Conservation (phyloP, 2,797 vertebrate genomes). For the Margarornis squamiger region DNA sequence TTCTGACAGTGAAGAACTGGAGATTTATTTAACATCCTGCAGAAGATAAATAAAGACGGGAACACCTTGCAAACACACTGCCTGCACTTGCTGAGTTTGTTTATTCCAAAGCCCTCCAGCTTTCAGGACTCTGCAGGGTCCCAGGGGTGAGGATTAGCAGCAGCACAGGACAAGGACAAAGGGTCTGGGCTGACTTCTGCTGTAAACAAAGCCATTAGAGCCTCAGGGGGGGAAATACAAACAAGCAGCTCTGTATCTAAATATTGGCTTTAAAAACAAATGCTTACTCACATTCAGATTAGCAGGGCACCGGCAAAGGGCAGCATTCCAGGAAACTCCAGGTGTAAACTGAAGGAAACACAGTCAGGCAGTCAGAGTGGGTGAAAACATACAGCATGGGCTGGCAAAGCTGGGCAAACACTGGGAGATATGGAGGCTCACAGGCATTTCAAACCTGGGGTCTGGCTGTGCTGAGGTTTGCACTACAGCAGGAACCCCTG, state of each 20-base stretch:
- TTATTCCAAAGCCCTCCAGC: background rate
- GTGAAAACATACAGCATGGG: rapidly evolving
- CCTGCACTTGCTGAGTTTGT: background rate
- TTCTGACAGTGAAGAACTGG: background rate
- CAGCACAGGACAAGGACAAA: background rate
- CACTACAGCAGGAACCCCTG: background rate
- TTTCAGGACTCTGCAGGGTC: background rate
- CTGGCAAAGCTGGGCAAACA: background rate
- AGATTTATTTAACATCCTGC: background rate
- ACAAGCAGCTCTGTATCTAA: background rate
- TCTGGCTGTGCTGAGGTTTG: background rate
- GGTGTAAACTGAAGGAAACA: rapidly evolving
- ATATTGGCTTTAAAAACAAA: background rate
- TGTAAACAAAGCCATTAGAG: background rate
- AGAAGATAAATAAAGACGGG: background rate
- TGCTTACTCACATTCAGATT: background rate
- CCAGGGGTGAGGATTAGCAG: background rate
- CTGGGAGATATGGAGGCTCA: rapidly evolving
- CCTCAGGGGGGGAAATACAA: rapidly evolving
- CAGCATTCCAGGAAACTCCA: background rate
- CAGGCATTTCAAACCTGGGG: background rate
- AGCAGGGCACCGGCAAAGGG: background rate
- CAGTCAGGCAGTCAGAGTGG: background rate
- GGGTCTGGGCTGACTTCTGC: background rate
- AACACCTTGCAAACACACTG: background rate